A percentile compares a stretch with the other conserved stretches of the same genome.
Evolutionary conservation across 1,140 invertebrate species (phyloP).

Genomic region (Bilobella aurantiaca): DNA sequence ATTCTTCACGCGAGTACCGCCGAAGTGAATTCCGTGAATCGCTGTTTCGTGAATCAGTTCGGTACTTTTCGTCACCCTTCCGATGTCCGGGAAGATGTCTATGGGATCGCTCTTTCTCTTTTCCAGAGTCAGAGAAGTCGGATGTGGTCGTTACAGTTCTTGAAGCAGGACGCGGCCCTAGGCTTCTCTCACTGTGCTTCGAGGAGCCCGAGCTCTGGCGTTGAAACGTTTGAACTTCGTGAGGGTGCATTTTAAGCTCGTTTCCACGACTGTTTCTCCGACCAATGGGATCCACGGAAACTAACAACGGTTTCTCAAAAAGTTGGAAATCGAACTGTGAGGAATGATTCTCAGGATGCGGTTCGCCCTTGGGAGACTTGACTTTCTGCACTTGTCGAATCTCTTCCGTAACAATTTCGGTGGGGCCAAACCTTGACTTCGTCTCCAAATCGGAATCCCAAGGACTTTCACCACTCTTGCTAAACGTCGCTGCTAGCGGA

Average conservation of each 20-base stretch:
- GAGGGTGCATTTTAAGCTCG: neutral
- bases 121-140: conserved; percentile 27
- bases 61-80: conserved; percentile 14
- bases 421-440: neutral
- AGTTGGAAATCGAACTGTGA: conserved; percentile 31
- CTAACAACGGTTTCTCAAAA: conserved; percentile 27
- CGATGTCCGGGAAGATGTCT: conserved; percentile 8
- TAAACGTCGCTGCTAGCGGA: conserved; percentile 1
- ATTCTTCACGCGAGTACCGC: neutral
- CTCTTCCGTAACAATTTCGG: neutral
- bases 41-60: conserved; percentile 23
- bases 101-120: conserved; percentile 1
- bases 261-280: conserved; percentile 7
- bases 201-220: conserved; percentile 33
- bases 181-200: conserved; percentile 28
- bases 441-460: conserved; percentile 27
- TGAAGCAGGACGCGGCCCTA: neutral
- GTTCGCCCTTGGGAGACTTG: neutral
- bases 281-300: conserved; percentile 4
- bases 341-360: neutral
- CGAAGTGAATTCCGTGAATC: neutral
- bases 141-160: conserved; percentile 15
- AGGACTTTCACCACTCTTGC: conserved; percentile 20
- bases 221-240: conserved; percentile 17
- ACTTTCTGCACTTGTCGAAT: neutral